Evolutionary conservation across 1,140 invertebrate species (phyloP).

Genomic region (Neotoxoptera formosana): DNA sequence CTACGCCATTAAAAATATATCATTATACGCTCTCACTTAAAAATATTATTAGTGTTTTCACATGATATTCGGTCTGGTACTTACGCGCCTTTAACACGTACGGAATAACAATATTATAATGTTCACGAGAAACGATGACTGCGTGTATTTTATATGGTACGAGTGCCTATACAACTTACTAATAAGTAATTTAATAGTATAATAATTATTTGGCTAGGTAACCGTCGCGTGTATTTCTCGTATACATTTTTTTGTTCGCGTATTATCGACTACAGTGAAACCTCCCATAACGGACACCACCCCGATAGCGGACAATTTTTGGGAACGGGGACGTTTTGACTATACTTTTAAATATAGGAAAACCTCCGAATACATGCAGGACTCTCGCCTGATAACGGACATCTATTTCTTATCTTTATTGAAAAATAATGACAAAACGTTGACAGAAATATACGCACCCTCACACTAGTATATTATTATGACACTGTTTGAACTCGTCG

Average conservation of each 20-base stretch:
- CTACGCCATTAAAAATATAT: neutral
- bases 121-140: neutral
- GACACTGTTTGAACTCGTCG: too few species aligned
- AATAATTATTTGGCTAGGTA: neutral
- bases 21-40: neutral
- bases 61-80: neutral
- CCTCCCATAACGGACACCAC: too few species aligned
- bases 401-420: too few species aligned
- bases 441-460: too few species aligned
- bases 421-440: too few species aligned
- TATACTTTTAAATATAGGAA: too few species aligned
- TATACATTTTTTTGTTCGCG: neutral
- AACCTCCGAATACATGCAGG: too few species aligned
- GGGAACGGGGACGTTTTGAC: too few species aligned
- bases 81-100: neutral
- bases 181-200: neutral
- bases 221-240: neutral
- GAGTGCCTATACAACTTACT: neutral
- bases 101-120: constrained; percentile 17
- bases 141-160: too few species aligned
- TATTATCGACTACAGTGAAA: neutral
- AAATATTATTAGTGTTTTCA: constrained; percentile 2
- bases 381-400: too few species aligned
- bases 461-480: too few species aligned
- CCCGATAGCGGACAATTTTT: too few species aligned